Percentiles rank a stretch among this genome's conserved stretches.
Conservation (phyloP, 2,113 vertebrate species). For the Martes martes region DNA sequence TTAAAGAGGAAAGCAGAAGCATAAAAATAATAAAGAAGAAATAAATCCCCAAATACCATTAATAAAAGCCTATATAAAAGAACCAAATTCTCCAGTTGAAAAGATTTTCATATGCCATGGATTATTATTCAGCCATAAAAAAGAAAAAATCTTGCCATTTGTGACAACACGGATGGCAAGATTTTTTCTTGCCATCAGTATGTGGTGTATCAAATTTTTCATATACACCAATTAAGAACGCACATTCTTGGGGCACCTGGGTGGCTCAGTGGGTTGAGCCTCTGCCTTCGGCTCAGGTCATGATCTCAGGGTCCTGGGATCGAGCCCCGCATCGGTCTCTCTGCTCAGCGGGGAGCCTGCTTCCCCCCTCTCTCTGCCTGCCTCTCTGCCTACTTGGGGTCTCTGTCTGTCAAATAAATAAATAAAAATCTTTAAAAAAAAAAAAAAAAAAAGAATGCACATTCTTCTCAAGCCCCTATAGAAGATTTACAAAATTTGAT, state of each 20-base stretch:
- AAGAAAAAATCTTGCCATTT: neutral
- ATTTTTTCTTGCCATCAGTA: neutral
- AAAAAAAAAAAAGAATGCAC: neutral
- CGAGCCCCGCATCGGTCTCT: too few relatives aligned
- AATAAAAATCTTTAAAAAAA: too few relatives aligned
- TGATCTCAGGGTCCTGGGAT: too few relatives aligned
- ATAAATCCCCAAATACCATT: neutral
- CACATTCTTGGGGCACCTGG: neutral
- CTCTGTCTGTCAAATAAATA: too few relatives aligned
- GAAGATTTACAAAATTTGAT: neutral
- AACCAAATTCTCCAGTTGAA: neutral
- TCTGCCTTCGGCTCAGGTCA: too few relatives aligned
- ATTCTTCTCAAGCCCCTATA: neutral
- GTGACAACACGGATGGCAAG: neutral
- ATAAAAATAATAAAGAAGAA: neutral
- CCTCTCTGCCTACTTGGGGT: too few relatives aligned
- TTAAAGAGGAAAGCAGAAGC: neutral
- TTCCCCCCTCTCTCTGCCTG: too few relatives aligned
- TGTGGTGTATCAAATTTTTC: neutral
- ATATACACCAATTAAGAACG: neutral
- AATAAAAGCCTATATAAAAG: constrained; percentile 16
- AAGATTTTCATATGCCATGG: neutral
- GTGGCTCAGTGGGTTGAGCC: too few relatives aligned
- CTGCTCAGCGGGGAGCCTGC: too few relatives aligned
- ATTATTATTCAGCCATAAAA: neutral